A percentile compares a stretch with the other conserved stretches of the same genome.
phyloP scores from a whole-genome alignment of 2,797 vertebrate species.

The Sarcoramphus papa region DNA sequence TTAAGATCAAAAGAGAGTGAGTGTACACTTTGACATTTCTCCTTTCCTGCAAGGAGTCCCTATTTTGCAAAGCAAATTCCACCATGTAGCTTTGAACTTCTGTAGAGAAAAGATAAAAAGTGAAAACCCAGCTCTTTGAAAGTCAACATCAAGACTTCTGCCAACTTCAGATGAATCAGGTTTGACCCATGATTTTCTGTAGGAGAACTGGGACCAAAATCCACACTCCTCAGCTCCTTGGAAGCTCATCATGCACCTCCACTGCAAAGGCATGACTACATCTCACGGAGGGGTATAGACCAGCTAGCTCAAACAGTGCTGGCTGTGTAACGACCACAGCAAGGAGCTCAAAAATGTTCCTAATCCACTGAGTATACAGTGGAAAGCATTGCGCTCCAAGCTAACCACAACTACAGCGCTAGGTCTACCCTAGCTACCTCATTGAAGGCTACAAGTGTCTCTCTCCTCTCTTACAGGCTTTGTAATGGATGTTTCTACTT shows the following conservation, averaged over 20 bases:
- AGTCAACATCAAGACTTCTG: not conserved
- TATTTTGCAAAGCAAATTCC: slow-evolving; percentile 49
- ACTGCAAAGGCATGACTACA: not conserved
- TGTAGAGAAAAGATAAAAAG: not conserved
- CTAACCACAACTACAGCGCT: not conserved
- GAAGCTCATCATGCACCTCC: not conserved
- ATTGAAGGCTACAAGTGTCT: not conserved
- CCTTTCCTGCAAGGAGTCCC: not conserved
- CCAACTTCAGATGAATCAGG: not conserved
- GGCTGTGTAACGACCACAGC: not conserved
- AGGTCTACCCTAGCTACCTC: not conserved
- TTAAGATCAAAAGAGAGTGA: slow-evolving; percentile 26
- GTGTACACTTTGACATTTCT: slow-evolving; percentile 40
- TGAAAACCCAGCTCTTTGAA: not conserved
- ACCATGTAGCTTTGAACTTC: not conserved
- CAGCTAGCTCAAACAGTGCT: not conserved
- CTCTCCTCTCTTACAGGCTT: not conserved
- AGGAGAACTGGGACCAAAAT: not conserved
- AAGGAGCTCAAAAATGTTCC: not conserved
- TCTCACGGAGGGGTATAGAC: rapidly evolving
- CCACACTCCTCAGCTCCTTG: not conserved
- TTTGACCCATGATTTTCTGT: not conserved
- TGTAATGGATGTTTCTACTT: not conserved
- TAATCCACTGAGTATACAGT: rapidly evolving
- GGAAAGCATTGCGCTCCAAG: not conserved